Conservation (phyloP, 2,113 vertebrate genomes). For the Rostratula benghalensis region DNA sequence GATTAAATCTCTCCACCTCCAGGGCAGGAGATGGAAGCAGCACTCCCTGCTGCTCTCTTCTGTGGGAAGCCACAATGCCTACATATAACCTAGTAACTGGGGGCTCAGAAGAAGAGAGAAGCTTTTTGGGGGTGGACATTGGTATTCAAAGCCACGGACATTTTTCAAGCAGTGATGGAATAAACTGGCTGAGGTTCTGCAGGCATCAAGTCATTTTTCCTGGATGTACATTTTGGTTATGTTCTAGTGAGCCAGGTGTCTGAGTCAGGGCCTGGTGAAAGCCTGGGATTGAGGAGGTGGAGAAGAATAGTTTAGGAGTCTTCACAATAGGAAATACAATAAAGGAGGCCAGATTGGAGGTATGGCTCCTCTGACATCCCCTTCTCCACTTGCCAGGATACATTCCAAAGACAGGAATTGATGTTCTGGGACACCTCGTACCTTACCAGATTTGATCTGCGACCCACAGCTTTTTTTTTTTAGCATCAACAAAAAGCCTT, state of each 20-base stretch:
- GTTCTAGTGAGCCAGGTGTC: not conserved
- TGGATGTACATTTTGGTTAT: not conserved
- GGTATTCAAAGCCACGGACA: not conserved
- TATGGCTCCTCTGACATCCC: not conserved
- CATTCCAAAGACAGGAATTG: not conserved
- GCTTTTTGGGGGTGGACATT: not conserved
- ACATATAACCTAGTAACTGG: not conserved
- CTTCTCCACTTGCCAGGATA: not conserved
- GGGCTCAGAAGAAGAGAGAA: not conserved
- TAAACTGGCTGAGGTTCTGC: not conserved
- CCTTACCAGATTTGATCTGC: not conserved
- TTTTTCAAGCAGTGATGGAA: conserved; percentile 13
- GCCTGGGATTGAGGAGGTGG: not conserved
- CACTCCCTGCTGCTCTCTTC: not conserved
- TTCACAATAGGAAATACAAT: not conserved
- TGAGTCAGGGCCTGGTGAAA: not conserved
- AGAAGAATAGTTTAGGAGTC: not conserved
- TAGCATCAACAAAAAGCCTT: not conserved
- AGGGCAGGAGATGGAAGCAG: not conserved
- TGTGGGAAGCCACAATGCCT: not conserved
- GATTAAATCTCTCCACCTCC: not conserved
- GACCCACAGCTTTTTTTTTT: not conserved
- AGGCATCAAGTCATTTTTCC: not conserved
- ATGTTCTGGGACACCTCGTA: not conserved
- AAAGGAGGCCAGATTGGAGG: not conserved